phyloP scores from a whole-genome alignment of 2,113 vertebrate genomes.

The Amblyopsis rosae region DNA sequence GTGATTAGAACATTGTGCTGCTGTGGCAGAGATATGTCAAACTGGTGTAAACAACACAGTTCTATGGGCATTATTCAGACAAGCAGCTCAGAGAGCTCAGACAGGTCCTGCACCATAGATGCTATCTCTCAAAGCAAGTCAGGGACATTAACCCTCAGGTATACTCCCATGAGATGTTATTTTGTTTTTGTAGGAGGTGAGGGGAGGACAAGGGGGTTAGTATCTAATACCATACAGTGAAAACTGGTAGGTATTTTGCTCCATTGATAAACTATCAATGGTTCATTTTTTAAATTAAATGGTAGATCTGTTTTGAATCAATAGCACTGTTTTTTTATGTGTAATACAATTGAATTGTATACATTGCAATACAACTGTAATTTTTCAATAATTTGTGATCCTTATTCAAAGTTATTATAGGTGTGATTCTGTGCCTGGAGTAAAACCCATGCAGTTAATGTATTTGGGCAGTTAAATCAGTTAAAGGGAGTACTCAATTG shows the following conservation, averaged over 20 bases:
- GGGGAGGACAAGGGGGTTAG: slow-evolving; percentile 7
- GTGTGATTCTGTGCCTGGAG: too few relatives aligned
- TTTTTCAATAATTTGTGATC: slow-evolving; percentile 8
- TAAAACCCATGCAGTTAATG: too few relatives aligned
- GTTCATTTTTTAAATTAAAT: too few relatives aligned
- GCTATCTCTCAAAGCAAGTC: slow-evolving; percentile 51
- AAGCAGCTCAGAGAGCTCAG: slow-evolving; percentile 18
- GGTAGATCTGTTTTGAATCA: too few relatives aligned
- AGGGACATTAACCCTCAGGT: slow-evolving; percentile 36
- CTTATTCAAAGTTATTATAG: too few relatives aligned
- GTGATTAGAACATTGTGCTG: not conserved
- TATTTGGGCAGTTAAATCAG: slow-evolving; percentile 63
- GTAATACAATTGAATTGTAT: too few relatives aligned
- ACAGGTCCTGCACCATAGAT: slow-evolving; percentile 55
- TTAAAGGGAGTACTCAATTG: slow-evolving; percentile 67
- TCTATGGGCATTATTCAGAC: not conserved
- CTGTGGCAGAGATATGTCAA: not conserved
- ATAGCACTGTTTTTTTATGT: too few relatives aligned
- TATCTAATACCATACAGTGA: too few relatives aligned
- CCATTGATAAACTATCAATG: too few relatives aligned
- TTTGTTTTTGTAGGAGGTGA: slow-evolving; percentile 10
- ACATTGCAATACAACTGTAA: too few relatives aligned
- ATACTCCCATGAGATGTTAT: slow-evolving; percentile 46
- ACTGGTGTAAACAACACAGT: slow-evolving; percentile 16
- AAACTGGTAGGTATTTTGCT: too few relatives aligned